phyloP scores from a whole-genome alignment of 1,140 invertebrate species.

The Limonius californicus region DNA sequence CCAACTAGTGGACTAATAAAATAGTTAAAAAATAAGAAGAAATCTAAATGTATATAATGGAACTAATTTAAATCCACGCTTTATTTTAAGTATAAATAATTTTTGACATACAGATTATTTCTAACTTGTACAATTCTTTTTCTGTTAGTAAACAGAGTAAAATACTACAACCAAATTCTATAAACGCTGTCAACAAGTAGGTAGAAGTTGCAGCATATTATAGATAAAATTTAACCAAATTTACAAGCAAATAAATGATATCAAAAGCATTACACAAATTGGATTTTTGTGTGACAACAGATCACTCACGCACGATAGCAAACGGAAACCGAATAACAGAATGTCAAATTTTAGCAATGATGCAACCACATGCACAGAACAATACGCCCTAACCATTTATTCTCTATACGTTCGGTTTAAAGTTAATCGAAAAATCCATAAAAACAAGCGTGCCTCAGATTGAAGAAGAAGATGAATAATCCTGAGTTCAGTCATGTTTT shows the following conservation, averaged over 20 bases:
- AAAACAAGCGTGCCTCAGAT: conserved; percentile 2
- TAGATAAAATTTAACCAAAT: background rate
- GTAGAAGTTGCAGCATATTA: background rate
- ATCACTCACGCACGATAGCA: conserved; percentile 3
- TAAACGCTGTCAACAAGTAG: too few species aligned
- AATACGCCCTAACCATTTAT: background rate
- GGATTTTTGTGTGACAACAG: conserved; percentile 1
- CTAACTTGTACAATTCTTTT: too few species aligned
- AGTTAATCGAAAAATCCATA: conserved; percentile 7
- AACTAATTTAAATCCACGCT: too few species aligned
- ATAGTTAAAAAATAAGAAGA: too few species aligned
- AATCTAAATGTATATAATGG: too few species aligned
- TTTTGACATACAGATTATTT: too few species aligned
- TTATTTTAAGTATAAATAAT: too few species aligned
- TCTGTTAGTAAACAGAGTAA: too few species aligned
- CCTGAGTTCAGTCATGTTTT: conserved; percentile 7
- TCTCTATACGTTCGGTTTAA: background rate
- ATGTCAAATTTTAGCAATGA: background rate
- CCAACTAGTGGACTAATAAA: too few species aligned
- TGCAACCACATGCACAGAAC: background rate
- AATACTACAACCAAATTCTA: too few species aligned
- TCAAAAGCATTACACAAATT: conserved; percentile 9
- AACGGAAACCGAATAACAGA: background rate
- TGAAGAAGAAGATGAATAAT: conserved; percentile 14
- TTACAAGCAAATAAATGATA: background rate